Conservation (phyloP, 23 tunicate species). For the Styela clava region DNA sequence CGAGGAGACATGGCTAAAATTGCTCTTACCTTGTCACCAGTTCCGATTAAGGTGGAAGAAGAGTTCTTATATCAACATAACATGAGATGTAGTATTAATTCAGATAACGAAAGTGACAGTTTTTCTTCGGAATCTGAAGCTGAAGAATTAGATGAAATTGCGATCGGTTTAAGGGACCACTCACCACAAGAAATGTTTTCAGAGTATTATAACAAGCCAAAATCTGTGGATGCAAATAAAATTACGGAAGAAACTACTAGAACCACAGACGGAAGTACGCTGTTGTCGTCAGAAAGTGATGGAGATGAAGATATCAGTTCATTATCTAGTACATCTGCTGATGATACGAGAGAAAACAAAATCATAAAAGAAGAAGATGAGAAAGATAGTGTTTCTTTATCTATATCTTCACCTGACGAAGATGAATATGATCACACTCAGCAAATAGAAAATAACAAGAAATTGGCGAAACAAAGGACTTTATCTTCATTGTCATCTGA, state of each 20-base stretch:
- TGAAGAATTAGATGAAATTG: conserved; percentile 22
- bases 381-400: too few relatives aligned
- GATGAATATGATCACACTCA: not conserved
- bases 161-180: not conserved
- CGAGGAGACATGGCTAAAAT: conserved; percentile 22
- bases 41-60: not conserved
- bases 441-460: not conserved
- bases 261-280: not conserved
- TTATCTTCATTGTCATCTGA: not conserved
- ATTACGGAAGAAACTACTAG: conserved; percentile 2
- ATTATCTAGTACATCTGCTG: conserved; percentile 16
- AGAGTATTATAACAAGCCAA: not conserved
- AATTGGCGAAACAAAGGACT: not conserved
- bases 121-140: conserved; percentile 16
- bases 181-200: not conserved
- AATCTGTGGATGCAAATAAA: not conserved
- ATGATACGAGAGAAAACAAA: not conserved
- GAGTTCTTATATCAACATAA: conserved; percentile 21
- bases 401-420: not conserved
- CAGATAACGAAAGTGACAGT: not conserved
- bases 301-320: conserved; percentile 25
- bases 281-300: conserved; percentile 12
- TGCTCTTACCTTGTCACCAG: not conserved
- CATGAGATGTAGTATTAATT: conserved; percentile 17
- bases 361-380: not conserved